These are phyloP conservation scores for Capreolus pygargus DNA, from an alignment of 2,113 vertebrate species.

Conservation along the genomic window DNA sequence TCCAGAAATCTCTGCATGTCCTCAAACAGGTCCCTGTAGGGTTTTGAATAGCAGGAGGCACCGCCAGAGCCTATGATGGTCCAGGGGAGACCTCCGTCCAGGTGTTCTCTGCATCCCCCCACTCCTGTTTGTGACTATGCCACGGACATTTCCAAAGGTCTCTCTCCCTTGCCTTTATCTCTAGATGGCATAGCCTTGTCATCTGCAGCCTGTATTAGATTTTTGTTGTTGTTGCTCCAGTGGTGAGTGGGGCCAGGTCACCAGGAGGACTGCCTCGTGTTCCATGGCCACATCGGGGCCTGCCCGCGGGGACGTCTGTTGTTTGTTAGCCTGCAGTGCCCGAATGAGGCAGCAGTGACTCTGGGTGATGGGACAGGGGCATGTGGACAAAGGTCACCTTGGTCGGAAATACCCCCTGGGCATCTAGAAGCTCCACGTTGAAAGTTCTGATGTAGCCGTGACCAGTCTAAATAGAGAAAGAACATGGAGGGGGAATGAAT, in stretches of 20 bases:
- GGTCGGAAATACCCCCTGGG: not conserved
- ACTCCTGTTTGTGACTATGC: not conserved
- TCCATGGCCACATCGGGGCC: not conserved
- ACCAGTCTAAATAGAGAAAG: not conserved
- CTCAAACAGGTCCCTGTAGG: not conserved
- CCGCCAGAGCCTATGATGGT: not conserved
- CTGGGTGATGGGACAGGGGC: not conserved
- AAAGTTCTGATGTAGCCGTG: no score
- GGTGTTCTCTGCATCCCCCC: not conserved
- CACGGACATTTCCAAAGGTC: not conserved
- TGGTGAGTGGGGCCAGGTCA: not conserved
- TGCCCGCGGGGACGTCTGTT: rapidly evolving
- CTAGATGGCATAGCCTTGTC: not conserved
- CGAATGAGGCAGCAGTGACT: not conserved
- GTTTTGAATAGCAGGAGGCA: not conserved
- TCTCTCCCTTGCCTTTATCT: not conserved
- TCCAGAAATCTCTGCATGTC: not conserved
- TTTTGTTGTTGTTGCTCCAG: not conserved
- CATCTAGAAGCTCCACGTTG: not conserved
- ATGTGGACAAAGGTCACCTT: not conserved
- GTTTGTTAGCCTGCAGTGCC: no score
- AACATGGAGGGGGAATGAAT: not conserved
- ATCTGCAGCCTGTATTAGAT: not conserved
- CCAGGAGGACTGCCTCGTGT: not conserved
- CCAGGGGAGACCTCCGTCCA: not conserved